Conservation (phyloP, 2,797 vertebrate genomes). For the Sebastes elongatus region DNA sequence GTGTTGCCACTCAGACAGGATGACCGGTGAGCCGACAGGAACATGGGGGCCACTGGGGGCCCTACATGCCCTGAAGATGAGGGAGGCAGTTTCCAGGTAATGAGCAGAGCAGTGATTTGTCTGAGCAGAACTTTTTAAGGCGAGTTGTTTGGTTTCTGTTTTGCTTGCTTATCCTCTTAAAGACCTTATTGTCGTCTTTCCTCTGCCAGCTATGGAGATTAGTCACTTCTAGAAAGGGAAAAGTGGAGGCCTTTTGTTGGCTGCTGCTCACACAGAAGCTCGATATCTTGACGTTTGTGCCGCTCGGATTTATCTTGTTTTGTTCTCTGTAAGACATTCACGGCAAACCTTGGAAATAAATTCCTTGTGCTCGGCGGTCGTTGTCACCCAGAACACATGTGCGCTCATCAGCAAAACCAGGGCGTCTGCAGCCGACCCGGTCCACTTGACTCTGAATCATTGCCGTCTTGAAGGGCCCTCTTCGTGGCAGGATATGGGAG, state of each 20-base stretch:
- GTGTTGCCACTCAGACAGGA: conserved; percentile 64
- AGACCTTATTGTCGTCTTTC: conserved; percentile 26
- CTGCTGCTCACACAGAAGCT: conserved; percentile 17
- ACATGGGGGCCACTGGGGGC: conserved; percentile 30
- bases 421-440: conserved; percentile 9
- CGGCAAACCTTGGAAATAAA: neutral
- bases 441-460: conserved; percentile 63
- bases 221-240: conserved; percentile 21
- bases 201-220: conserved; percentile 30
- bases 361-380: neutral
- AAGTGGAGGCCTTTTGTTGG: conserved; percentile 33
- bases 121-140: neutral
- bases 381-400: conserved; percentile 31
- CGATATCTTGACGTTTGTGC: neutral
- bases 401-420: conserved; percentile 3
- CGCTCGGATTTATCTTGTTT: neutral
- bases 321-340: neutral
- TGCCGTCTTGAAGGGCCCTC: conserved; percentile 44
- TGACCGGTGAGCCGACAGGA: conserved; percentile 61
- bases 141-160: conserved; percentile 23
- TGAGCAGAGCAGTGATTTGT: conserved; percentile 8
- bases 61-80: conserved; percentile 69
- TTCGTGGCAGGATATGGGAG: conserved; percentile 62
- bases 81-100: conserved; percentile 79
- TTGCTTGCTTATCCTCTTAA: conserved; percentile 46